These are phyloP conservation scores for Melanaphis sacchari DNA, from an alignment of 1,140 invertebrate species.

Conservation along the genomic window DNA sequence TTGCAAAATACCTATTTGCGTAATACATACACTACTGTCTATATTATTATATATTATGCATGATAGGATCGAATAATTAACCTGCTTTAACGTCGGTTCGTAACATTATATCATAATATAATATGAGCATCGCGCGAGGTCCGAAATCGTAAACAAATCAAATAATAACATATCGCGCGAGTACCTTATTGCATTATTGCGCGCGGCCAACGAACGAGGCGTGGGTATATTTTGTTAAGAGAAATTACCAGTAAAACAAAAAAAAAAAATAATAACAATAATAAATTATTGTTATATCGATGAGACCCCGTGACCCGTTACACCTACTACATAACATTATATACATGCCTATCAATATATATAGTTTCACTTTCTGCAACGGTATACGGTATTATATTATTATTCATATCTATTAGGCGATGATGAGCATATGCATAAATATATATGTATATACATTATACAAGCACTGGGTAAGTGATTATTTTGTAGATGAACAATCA, in stretches of 20 bases:
- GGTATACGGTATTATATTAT: not conserved
- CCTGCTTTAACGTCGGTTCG: no score
- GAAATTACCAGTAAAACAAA: not conserved
- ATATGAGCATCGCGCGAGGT: not conserved
- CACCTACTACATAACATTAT: not conserved
- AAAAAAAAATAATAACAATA: not conserved
- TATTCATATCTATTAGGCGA: not conserved
- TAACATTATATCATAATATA: not conserved
- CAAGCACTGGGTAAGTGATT: not conserved
- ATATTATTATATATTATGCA: not conserved
- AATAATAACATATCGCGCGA: not conserved
- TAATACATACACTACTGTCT: not conserved
- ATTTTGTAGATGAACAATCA: not conserved
- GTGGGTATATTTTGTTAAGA: not conserved
- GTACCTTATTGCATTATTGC: not conserved
- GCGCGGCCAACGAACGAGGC: no score
- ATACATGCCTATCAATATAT: not conserved
- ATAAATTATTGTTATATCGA: conserved; percentile 11
- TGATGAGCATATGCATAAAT: not conserved
- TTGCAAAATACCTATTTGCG: not conserved
- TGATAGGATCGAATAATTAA: not conserved
- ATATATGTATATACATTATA: not conserved
- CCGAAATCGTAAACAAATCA: not conserved
- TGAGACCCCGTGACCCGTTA: conserved; percentile 30
- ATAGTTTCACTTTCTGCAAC: not conserved